Percentiles rank a stretch among this genome's conserved stretches.
Conservation (phyloP, 2,113 vertebrate species). For the Oreochromis niloticus region DNA sequence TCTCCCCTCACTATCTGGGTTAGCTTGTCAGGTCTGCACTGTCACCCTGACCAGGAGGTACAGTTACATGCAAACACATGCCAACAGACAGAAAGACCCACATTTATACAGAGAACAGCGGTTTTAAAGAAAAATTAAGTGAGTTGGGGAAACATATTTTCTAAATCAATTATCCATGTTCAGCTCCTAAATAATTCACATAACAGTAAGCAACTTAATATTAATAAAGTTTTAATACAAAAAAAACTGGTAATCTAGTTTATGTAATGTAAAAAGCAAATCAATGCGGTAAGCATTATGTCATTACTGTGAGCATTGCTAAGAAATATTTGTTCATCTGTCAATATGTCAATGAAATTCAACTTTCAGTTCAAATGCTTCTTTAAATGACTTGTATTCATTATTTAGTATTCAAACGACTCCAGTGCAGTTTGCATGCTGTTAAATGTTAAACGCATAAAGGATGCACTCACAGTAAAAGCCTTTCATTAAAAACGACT, state of each 20-base stretch:
- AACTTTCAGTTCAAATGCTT: background rate
- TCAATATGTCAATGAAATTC: background rate
- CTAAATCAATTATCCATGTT: background rate
- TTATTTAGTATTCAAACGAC: background rate
- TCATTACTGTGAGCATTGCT: background rate
- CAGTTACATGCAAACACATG: background rate
- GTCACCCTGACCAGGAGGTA: constrained; percentile 27
- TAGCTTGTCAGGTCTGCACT: constrained; percentile 52
- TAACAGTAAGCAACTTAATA: background rate
- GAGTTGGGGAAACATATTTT: background rate
- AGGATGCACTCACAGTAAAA: background rate
- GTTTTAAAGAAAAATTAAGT: background rate
- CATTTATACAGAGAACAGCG: background rate
- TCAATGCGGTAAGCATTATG: background rate
- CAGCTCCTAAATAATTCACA: background rate
- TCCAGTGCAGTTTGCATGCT: background rate
- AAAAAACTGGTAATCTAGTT: background rate
- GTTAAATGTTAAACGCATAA: background rate
- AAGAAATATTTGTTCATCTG: background rate
- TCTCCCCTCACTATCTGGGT: constrained; percentile 52
- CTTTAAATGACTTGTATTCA: background rate
- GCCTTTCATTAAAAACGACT: background rate
- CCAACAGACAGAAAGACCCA: background rate
- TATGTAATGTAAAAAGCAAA: background rate
- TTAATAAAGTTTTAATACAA: background rate